Base-by-base conservation (phyloP, 2,888 invertebrate genomes). In the Eulithis prunata region DNA sequence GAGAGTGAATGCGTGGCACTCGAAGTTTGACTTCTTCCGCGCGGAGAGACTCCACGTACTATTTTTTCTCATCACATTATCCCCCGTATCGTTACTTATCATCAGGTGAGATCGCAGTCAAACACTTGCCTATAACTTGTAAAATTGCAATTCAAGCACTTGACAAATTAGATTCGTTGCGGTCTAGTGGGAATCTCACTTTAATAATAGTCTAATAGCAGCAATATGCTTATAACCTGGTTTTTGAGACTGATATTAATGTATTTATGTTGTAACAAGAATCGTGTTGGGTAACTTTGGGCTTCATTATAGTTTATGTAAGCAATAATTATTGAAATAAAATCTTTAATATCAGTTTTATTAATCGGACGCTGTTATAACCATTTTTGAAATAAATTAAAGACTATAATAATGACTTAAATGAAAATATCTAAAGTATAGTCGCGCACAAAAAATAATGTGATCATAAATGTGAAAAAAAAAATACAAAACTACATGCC, bases 401-500 rank as follows among this genome's bases (percentile, higher is more conserved):
- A 61, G 6, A 47, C 58, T 51, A 38, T 11, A 32, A 46, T 10
- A 13, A 10, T 51, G 13, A 52, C 38, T 45, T 59, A 46, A 62
- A 62, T 54, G 51, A 47, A 59, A 64, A 70, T 62, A 71, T 72
- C 64, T 70, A 66, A 69, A 64, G 62, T 66, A 79, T 81, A 78
- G 81, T 84, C 78, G 85, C 88, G 89, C 89, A 89, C 89, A 90
- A 89, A 41, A 88, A 88, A 80, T 60, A 63, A 79, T 87, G 86
- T 88, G 86, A 88, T 88, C 71, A 75, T 74, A 71, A 52, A 62
- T 61, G 63, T 28, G 28, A 56, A 75, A 82, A 56, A 75, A 82
- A 74, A 68, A 78, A 80, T 77, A 69, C 68, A 68, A 71, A 75
- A 76, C 74, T 78, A 78, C 76, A 86, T 80, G 85, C 85, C 85